Percentiles rank a stretch among this genome's conserved stretches.
phyloP scores from a whole-genome alignment of 2,113 vertebrate genomes.

The Malaclemys terrapin region DNA sequence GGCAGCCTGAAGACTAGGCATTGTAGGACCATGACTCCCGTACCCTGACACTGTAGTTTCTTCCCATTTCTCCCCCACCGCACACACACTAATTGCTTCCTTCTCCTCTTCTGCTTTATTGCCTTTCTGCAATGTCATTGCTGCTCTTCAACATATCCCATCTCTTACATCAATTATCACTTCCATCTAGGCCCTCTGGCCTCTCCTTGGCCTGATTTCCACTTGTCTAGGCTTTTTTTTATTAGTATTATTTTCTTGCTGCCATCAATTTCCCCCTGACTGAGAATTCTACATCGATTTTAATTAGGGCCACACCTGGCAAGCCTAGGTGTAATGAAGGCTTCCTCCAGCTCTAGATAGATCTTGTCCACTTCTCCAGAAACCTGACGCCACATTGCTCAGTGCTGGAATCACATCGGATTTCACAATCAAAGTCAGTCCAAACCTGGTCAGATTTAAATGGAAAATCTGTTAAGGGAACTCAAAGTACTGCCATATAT shows the following conservation, averaged over 20 bases:
- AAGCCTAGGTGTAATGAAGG: background rate
- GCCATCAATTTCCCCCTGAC: background rate
- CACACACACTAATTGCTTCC: background rate
- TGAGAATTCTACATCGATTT: slow-evolving; percentile 32
- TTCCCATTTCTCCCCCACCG: background rate
- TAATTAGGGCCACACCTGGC: background rate
- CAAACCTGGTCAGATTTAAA: background rate
- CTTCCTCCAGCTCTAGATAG: background rate
- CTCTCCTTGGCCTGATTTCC: slow-evolving; percentile 21
- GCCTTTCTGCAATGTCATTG: slow-evolving; percentile 3
- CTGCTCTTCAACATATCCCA: slow-evolving; percentile 16
- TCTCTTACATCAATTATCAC: slow-evolving; percentile 41
- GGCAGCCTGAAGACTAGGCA: background rate
- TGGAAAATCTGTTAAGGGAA: background rate
- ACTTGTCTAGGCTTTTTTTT: slow-evolving; percentile 51
- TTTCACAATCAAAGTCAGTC: background rate
- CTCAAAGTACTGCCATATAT: background rate
- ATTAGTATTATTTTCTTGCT: slow-evolving; percentile 30
- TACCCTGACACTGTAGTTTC: background rate
- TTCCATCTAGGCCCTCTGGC: slow-evolving; percentile 31
- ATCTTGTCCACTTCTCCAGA: background rate
- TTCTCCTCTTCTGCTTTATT: slow-evolving; percentile 11
- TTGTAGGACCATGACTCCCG: background rate
- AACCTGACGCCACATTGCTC: background rate
- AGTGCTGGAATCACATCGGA: background rate